Conservation (phyloP, 2,797 vertebrate species). For the Acanthopagrus latus region DNA sequence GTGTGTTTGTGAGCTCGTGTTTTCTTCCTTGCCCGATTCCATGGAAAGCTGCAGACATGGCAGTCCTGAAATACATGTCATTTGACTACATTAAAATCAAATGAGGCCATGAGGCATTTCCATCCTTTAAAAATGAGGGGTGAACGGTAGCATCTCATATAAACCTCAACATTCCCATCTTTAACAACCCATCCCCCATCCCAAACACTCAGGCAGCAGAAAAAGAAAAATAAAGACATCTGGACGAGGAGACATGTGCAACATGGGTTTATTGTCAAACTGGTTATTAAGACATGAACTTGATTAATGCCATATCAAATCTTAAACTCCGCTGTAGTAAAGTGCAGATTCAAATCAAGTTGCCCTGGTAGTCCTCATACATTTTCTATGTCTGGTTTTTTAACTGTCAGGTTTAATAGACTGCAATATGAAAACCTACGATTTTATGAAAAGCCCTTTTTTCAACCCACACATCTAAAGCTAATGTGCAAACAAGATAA, state of each 20-base stretch:
- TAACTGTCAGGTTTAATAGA: constrained; percentile 73
- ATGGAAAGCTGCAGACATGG: too few relatives aligned
- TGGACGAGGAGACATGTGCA: constrained; percentile 79
- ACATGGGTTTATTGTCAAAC: constrained; percentile 93
- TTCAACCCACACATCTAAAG: constrained; percentile 87
- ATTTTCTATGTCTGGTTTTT: constrained; percentile 85
- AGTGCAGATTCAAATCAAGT: constrained; percentile 95
- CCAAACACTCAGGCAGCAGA: neutral
- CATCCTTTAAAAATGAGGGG: neutral
- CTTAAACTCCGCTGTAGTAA: constrained; percentile 91
- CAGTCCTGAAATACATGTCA: neutral
- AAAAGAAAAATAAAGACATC: constrained; percentile 47
- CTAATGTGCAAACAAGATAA: constrained; percentile 86
- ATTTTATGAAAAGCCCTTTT: constrained; percentile 94
- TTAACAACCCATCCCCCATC: too few relatives aligned
- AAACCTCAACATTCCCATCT: neutral
- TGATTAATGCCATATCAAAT: constrained; percentile 92
- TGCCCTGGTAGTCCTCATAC: constrained; percentile 88
- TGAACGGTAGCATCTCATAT: neutral
- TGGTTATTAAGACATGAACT: constrained; percentile 93
- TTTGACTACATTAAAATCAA: neutral
- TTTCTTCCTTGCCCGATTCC: too few relatives aligned
- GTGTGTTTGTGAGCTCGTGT: too few relatives aligned
- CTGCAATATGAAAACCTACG: constrained; percentile 80
- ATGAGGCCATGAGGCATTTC: neutral